phyloP scores from a whole-genome alignment of 2,113 vertebrate species.

The Plestiodon gilberti region DNA sequence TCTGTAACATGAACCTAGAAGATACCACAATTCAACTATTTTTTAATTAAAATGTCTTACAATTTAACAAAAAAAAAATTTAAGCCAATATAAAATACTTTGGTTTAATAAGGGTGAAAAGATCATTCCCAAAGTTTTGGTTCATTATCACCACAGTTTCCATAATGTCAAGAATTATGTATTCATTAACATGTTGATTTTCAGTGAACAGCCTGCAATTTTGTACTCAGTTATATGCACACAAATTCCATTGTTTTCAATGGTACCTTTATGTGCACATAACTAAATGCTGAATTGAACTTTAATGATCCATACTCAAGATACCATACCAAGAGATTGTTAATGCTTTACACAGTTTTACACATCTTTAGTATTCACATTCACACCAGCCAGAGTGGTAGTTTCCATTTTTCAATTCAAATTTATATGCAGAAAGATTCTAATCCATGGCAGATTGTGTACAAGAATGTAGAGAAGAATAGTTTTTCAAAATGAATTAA shows the following conservation, averaged over 20 bases:
- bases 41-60: background rate
- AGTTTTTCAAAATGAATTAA: background rate
- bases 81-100: background rate
- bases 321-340: background rate
- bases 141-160: background rate
- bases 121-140: background rate
- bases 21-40: background rate
- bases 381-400: background rate
- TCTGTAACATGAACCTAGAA: background rate
- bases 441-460: background rate
- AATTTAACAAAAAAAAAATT: constrained; percentile 21
- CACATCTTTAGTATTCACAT: background rate
- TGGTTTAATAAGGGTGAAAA: background rate
- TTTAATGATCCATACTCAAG: background rate
- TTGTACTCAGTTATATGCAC: background rate
- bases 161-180: background rate
- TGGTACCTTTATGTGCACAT: background rate
- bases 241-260: background rate
- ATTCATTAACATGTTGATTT: background rate
- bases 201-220: background rate
- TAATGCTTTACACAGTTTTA: background rate
- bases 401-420: background rate
- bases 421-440: background rate
- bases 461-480: too few species aligned
- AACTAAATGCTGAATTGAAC: background rate